A percentile compares a stretch with the other conserved stretches of the same genome.
Conservation (phyloP, 2,888 invertebrate species). For the Cinara cedri region DNA sequence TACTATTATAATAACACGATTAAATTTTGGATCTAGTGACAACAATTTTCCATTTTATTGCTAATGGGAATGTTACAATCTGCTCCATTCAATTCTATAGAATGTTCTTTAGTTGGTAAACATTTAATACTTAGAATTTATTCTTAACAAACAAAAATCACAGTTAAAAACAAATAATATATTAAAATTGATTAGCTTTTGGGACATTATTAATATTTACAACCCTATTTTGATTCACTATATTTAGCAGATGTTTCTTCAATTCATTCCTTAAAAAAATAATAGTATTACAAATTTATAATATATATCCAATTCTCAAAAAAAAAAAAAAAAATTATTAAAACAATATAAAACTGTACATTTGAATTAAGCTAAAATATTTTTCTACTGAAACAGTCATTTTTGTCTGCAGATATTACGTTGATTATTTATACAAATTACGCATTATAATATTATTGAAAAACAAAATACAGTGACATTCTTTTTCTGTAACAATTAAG, state of each 20-base stretch:
- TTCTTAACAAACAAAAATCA: not conserved
- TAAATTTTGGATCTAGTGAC: too few species aligned
- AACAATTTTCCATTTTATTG: not conserved
- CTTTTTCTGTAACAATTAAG: not conserved
- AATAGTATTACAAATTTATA: not conserved
- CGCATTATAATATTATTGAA: not conserved
- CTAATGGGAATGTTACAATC: not conserved
- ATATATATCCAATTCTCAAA: not conserved
- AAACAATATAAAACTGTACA: not conserved
- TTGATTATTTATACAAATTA: not conserved
- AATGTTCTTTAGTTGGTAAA: not conserved
- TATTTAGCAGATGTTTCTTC: not conserved
- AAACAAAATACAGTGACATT: not conserved
- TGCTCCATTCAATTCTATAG: not conserved
- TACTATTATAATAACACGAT: too few species aligned
- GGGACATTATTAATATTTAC: not conserved
- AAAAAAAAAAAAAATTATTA: too few species aligned
- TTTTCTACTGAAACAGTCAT: not conserved
- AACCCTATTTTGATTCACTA: not conserved
- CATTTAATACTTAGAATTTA: not conserved
- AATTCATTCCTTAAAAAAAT: too few species aligned
- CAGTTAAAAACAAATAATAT: not conserved
- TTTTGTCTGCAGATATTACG: not conserved
- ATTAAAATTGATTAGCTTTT: not conserved
- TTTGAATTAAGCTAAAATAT: slow-evolving; percentile 1